Base-by-base conservation (phyloP, 2,797 vertebrate genomes). In the Gymnoscopelus braueri region DNA sequence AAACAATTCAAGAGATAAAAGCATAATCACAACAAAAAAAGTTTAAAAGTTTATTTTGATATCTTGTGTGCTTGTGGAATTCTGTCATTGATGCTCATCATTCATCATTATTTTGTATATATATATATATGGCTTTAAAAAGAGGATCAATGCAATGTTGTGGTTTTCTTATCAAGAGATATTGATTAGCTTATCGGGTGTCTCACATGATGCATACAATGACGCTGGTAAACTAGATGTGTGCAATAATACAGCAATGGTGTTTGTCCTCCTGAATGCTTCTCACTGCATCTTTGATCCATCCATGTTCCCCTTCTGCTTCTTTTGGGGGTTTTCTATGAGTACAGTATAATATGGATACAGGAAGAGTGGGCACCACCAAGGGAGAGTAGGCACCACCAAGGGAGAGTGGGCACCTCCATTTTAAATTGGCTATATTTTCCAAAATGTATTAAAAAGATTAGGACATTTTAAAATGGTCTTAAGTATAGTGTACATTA, bases 161-260 rank as follows among this genome's bases (percentile, higher is more conserved):
- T 90, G 79, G 75, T 88, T 84, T 58, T 84, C 67, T 86, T 92
- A 84, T 70, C 77, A 80, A 83, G 71, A 87, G 79, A 75, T 83
- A 77, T 19, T 19, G 19, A 19, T 19, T 82, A 87, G 88, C 87
- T 90, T 87, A 82, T 77, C 80, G 78, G 79, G 63, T 86, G 79
- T 79, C 83, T 83, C 72, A 78, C 83, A 72, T 87, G 19, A 19
- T 19, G 19, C 19, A 88, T 79, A 86, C 81, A 19, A 72, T 65
- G 71, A 62, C 90, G 88, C 83, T 82, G 86, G 82, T 87, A 73
- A 89, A 83, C 72, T 88, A 85, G 81, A 79, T 84, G 83, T 92
- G 90, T 93, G 92, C 92, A 94, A 93, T 94, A 93, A 91, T 84
- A 80, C 69, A 55, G 57, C 39, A 63, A 80, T 63, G 61, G 78